Evolutionary conservation across 2,113 vertebrate genomes (phyloP).

Genomic region (Erinaceus europaeus): DNA sequence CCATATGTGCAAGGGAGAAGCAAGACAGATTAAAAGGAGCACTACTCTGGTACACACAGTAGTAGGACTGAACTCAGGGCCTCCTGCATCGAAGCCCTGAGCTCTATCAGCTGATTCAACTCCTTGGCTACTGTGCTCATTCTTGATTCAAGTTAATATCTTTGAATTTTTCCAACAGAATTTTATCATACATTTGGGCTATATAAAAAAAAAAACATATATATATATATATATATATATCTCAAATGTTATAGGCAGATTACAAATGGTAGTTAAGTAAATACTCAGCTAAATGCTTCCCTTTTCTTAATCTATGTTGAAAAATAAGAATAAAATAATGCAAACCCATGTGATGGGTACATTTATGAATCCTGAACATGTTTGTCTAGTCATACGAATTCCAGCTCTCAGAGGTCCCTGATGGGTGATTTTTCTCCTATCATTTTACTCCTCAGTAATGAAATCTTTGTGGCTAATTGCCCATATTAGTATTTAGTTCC

Average conservation of each 20-base stretch:
- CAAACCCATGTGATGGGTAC: background rate
- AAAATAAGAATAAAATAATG: background rate
- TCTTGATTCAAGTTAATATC: background rate
- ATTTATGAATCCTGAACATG: background rate
- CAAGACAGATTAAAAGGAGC: too few relatives aligned
- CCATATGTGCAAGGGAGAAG: too few relatives aligned
- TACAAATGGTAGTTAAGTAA: background rate
- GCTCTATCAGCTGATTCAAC: too few relatives aligned
- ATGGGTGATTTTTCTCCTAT: background rate
- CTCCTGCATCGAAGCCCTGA: too few relatives aligned
- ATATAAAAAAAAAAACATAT: background rate
- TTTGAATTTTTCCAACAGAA: background rate
- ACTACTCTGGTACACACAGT: too few relatives aligned
- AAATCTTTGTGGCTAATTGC: background rate
- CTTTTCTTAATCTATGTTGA: background rate
- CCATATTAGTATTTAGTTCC: background rate
- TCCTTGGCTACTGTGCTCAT: too few relatives aligned
- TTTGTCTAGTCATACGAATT: background rate
- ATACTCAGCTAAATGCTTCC: background rate
- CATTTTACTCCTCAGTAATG: background rate
- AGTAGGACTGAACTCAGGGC: too few relatives aligned
- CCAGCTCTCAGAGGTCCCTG: background rate
- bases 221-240: background rate
- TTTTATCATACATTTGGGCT: background rate
- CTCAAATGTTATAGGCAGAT: background rate